These are phyloP conservation scores for Hyperoplus immaculatus DNA, from an alignment of 2,797 vertebrate genomes.

Conservation along the genomic window DNA sequence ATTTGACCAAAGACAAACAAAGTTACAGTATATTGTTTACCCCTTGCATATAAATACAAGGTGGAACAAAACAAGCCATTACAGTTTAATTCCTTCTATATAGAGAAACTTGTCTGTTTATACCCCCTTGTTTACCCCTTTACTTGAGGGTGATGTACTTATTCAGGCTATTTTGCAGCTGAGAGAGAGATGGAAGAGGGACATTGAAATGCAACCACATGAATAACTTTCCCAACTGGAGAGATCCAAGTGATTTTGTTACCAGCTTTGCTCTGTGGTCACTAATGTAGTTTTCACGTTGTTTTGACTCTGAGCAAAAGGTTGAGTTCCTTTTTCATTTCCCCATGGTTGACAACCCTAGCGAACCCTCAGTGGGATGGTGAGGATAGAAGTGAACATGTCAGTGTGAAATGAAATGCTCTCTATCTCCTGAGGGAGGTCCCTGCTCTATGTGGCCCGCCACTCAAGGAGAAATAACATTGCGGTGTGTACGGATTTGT, in stretches of 20 bases:
- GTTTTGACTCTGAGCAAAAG: conserved; percentile 71
- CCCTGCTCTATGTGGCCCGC: conserved; percentile 64
- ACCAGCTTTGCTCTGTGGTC: conserved; percentile 70
- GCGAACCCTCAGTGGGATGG: conserved; percentile 73
- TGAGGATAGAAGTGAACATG: conserved; percentile 81
- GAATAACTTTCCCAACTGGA: conserved; percentile 64
- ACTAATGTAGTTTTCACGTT: conserved; percentile 78
- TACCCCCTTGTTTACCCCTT: conserved; percentile 61
- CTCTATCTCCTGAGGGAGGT: conserved; percentile 77
- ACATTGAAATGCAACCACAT: conserved; percentile 58
- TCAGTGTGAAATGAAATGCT: conserved; percentile 84
- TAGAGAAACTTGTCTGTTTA: conserved; percentile 49
- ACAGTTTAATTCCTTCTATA: conserved; percentile 57
- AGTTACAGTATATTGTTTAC: conserved; percentile 55
- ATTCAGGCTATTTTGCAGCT: conserved; percentile 55
- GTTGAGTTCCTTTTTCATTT: conserved; percentile 74
- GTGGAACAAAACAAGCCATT: conserved; percentile 55
- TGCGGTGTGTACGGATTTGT: conserved; percentile 62
- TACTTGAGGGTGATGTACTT: conserved; percentile 48
- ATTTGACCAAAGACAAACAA: conserved; percentile 74
- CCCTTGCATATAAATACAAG: conserved; percentile 60
- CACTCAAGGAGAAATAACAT: conserved; percentile 79
- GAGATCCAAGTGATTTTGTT: conserved; percentile 64
- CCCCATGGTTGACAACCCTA: conserved; percentile 75
- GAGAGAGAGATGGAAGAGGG: conserved; percentile 26